phyloP scores from a whole-genome alignment of 2,888 invertebrate species.

The Noctua janthe region DNA sequence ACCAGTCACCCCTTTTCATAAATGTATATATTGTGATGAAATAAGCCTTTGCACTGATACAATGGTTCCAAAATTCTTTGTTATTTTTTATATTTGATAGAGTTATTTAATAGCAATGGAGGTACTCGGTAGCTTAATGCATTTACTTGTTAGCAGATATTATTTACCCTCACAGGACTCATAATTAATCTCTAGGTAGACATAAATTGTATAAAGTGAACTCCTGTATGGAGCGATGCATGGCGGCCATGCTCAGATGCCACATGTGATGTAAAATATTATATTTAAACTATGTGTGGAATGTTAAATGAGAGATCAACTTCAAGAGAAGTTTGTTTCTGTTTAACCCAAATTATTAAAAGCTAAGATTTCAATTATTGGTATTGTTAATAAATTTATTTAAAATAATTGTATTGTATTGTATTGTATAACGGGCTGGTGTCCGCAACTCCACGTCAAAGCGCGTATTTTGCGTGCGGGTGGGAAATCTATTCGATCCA shows the following conservation, averaged over 20 bases:
- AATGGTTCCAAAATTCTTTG: slow-evolving; percentile 2
- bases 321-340: slow-evolving; percentile 63
- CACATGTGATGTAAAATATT: slow-evolving; percentile 64
- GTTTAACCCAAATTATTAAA: slow-evolving; percentile 70
- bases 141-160: slow-evolving; percentile 60
- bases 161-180: slow-evolving; percentile 34
- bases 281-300: slow-evolving; percentile 62
- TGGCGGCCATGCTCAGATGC: slow-evolving; percentile 28
- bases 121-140: slow-evolving; percentile 52
- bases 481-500: too few species aligned
- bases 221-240: slow-evolving; percentile 31
- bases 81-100: slow-evolving; percentile 27
- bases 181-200: slow-evolving; percentile 61
- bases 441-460: too few species aligned
- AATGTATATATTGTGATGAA: slow-evolving; percentile 53
- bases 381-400: slow-evolving; percentile 82
- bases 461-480: too few species aligned
- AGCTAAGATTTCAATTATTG: slow-evolving; percentile 79
- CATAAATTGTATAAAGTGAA: slow-evolving; percentile 65
- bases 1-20: slow-evolving; percentile 5
- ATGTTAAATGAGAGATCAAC: slow-evolving; percentile 69
- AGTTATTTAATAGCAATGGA: slow-evolving; percentile 30
- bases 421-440: too few species aligned
- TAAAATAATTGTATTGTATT: slow-evolving; percentile 59
- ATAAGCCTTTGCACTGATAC: slow-evolving; percentile 3